Base-by-base conservation (phyloP, 2,888 invertebrate genomes). In the Drosophila meridiana region DNA sequence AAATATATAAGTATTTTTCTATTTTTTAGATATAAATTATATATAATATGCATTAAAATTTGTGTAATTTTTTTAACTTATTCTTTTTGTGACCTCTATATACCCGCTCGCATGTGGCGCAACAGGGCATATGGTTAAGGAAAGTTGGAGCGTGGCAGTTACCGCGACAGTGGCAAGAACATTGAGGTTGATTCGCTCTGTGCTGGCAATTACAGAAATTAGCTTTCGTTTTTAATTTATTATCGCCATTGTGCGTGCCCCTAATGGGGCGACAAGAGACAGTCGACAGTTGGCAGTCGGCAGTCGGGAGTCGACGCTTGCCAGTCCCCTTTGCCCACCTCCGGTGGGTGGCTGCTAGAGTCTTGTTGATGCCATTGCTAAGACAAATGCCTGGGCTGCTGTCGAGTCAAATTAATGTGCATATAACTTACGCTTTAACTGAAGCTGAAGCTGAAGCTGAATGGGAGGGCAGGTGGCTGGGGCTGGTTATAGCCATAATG, bases 181-280 rank as follows among this genome's bases (percentile, higher is more conserved):
- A 56, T 73, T 67, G 64, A 82, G 82, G 76, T 84, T 82, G 80
- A 87, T 84, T 85, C 76, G 83, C 80, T 75, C 63, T 77, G 85
- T 76, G 77, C 73, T 32, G 77, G 80, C 87, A 87, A 87, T 87
- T 87, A 87, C 89, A 89, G 89, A 87, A 87, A 87, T 87, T 87
- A 87, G 89, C 88, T 89, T 89, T 87, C 86, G 87, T 82, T 89
- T 85, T 85, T 89, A 87, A 87, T 87, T 87, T 87, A 87, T 87
- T 87, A 87, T 76, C 80, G 77, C 83, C 80, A 89, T 87, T 87
- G 87, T 80, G 87, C 86, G 88, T 89, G 80, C 80, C 67, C 62
- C 84, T 89, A 85, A 85, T 87, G 89, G 89, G 60, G 75, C 73
- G 77, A 83, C 78, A 77, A 63, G 69, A 81, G 83, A 74, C 73